Conservation (phyloP, 2,113 vertebrate species). For the Cyanoderma ruficeps region DNA sequence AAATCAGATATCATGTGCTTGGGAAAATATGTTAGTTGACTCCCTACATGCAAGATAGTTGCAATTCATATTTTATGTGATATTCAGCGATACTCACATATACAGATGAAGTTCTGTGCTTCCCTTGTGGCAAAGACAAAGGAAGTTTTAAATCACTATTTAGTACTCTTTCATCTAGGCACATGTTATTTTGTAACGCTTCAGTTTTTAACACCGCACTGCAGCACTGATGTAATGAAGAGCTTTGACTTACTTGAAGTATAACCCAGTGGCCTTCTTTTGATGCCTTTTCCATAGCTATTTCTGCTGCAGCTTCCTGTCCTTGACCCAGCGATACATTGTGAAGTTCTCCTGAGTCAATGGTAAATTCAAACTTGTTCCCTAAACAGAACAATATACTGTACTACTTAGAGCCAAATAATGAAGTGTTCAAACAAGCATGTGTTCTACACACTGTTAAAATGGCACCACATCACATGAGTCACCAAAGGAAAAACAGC, state of each 20-base stretch:
- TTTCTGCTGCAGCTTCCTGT: constrained; percentile 84
- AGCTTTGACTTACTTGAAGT: constrained; percentile 80
- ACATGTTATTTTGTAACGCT: constrained; percentile 72
- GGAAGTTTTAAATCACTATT: constrained; percentile 74
- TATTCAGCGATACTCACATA: constrained; percentile 13
- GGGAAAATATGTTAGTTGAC: constrained; percentile 68
- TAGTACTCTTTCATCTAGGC: constrained; percentile 71
- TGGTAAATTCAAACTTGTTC: constrained; percentile 83
- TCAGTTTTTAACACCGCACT: constrained; percentile 63
- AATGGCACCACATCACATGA: background rate
- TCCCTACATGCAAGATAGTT: constrained; percentile 50
- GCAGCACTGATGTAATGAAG: constrained; percentile 69
- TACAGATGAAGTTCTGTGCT: constrained; percentile 33
- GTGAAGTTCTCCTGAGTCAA: constrained; percentile 84
- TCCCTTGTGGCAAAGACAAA: constrained; percentile 62
- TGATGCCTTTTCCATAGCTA: constrained; percentile 82
- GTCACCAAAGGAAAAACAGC: background rate
- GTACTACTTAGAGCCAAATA: constrained; percentile 17
- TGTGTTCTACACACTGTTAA: constrained; percentile 16
- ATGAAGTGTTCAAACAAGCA: background rate
- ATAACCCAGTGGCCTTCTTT: constrained; percentile 90
- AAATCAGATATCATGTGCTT: constrained; percentile 75
- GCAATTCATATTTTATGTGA: constrained; percentile 62
- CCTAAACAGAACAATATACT: constrained; percentile 64
- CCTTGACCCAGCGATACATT: constrained; percentile 83